These are phyloP conservation scores for Diceros bicornis DNA, from an alignment of 2,797 vertebrate genomes.

Conservation along the genomic window DNA sequence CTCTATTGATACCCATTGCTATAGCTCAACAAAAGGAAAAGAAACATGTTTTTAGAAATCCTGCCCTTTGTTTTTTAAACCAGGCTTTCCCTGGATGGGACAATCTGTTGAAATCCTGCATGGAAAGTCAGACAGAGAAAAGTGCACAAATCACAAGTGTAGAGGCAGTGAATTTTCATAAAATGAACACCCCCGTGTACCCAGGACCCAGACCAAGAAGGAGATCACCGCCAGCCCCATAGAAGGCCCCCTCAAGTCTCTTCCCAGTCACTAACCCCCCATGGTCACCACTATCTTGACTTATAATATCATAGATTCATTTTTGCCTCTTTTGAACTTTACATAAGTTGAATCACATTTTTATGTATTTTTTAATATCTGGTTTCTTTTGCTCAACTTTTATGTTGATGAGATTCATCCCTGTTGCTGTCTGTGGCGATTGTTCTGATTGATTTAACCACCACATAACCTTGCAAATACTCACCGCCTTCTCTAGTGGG, in stretches of 20 bases:
- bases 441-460: neutral
- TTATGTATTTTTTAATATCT: neutral
- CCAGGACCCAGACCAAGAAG: neutral
- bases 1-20: neutral
- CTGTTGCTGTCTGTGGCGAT: neutral
- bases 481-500: neutral
- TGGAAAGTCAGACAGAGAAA: neutral
- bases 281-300: neutral
- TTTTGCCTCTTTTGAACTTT: conserved; percentile 54
- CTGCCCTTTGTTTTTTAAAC: neutral
- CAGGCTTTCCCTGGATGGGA: neutral
- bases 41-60: conserved; percentile 40
- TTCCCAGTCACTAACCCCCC: neutral
- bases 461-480: neutral
- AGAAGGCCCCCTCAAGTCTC: neutral
- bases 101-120: neutral
- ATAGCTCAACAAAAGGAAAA: neutral
- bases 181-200: neutral
- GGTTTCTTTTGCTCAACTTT: neutral
- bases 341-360: conserved; percentile 16
- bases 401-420: neutral
- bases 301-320: neutral
- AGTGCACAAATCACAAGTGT: neutral
- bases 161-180: conserved; percentile 44
- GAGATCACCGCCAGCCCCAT: neutral